Evolutionary conservation across 2,113 vertebrate species (phyloP), one percentile per base, ranked within the genome.

Genomic region (Apteryx owenii): DNA sequence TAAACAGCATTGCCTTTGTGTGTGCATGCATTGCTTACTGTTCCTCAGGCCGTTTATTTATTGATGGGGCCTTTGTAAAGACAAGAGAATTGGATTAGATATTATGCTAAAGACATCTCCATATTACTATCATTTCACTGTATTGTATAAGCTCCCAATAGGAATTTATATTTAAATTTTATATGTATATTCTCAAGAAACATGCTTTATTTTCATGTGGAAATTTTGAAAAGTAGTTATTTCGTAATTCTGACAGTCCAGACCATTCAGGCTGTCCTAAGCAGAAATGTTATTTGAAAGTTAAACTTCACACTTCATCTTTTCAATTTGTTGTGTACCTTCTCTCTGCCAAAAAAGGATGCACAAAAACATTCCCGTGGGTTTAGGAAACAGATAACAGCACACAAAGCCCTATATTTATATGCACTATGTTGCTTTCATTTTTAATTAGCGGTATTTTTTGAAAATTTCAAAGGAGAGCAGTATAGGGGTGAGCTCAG

Each of bases 381-480:
- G 31, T 53, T 84, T 84, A 87, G 86, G 56, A 97, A 95, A 79
- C 81, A 90, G 90, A 79, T 91, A 78, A 85, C 29, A 73, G 33
- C 25, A 44, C 36, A 76, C n/a, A 87, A 71, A 84, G 16, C 15
- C 19, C 48, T 38, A 12, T 78, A 46, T 94, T 91, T 93, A 5
- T 58, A 36, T 26, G 62, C 44, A 54, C 38, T 68, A 23, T 76
- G 22, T 12, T 89, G 56, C 90, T 94, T 95, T 93, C 36, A 69
- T 72, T 93, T 93, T 87, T 87, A 72, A 72, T 79, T 82, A 70
- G 76, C 58, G 33, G 13, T 80, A 50, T 16, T 50, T 46, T 91
- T 85, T 66, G 11, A 58, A 91, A 89, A 80, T 68, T 73, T 91
- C 44, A 78, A 73, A 46, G 66, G 31, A 79, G 42, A 51, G 68